Conservation (phyloP, 2,113 vertebrate species). For the Poeciliopsis turrubarensis region DNA sequence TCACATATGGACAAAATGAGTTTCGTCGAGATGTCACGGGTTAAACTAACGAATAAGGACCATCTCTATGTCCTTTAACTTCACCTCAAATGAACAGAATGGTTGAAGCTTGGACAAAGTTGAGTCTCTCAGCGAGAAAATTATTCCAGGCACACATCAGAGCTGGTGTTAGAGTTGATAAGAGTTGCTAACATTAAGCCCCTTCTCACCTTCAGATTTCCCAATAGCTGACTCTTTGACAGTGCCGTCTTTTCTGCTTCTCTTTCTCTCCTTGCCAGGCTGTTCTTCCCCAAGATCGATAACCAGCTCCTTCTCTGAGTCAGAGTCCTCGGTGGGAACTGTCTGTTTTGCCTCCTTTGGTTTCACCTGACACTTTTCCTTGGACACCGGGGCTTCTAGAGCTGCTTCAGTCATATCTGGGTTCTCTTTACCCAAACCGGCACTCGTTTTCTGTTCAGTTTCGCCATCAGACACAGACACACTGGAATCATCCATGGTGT, state of each 20-base stretch:
- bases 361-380: constrained; percentile 87
- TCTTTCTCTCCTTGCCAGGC: constrained; percentile 87
- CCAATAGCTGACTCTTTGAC: constrained; percentile 83
- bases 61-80: too few species aligned
- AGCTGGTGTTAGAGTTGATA: neutral
- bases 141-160: neutral
- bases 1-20: too few species aligned
- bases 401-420: constrained; percentile 83
- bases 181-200: neutral
- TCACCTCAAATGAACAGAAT: neutral
- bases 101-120: neutral
- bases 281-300: constrained; percentile 96
- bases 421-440: constrained; percentile 83
- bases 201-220: constrained; percentile 84
- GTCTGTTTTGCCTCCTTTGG: constrained; percentile 84
- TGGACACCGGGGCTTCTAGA: constrained; percentile 69
- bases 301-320: constrained; percentile 96
- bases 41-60: neutral
- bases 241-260: constrained; percentile 85
- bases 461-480: constrained; percentile 55
- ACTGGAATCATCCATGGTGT: constrained; percentile 8
- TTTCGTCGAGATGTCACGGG: too few species aligned
- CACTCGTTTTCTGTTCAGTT: constrained; percentile 78
- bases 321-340: constrained; percentile 87
- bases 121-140: neutral